Percentiles rank a stretch among this genome's conserved stretches.
These are phyloP conservation scores for Caenorhabditis becei DNA, from an alignment of 2,888 invertebrate species.

Conservation along the genomic window DNA sequence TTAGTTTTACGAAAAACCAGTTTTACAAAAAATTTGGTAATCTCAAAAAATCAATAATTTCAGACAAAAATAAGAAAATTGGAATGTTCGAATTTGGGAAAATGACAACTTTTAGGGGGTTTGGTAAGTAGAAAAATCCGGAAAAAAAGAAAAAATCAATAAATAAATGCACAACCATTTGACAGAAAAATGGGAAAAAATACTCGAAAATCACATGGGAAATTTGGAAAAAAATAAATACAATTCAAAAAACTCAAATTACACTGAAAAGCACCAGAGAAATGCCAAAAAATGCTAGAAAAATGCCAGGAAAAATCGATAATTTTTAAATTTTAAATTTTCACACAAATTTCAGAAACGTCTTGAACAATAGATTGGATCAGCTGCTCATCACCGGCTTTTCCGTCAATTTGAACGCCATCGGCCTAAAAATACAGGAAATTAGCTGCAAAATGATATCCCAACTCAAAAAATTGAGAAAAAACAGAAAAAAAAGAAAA, in stretches of 20 bases:
- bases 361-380: conserved; percentile 69
- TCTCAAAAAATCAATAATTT: conserved; percentile 7
- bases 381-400: conserved; percentile 70
- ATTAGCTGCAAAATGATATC: too few relatives aligned
- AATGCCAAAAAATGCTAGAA: background rate
- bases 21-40: conserved; percentile 1
- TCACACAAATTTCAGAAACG: conserved; percentile 60
- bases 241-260: conserved; percentile 14
- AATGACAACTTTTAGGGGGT: background rate
- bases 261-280: conserved; percentile 2
- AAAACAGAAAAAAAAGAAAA: too few relatives aligned
- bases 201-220: background rate
- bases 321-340: conserved; percentile 2
- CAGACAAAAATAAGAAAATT: background rate
- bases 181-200: conserved; percentile 1
- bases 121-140: background rate
- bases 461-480: too few relatives aligned
- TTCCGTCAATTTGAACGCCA: conserved; percentile 70
- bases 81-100: background rate
- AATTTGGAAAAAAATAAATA: conserved; percentile 5
- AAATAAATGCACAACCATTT: conserved; percentile 3
- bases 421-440: conserved; percentile 61
- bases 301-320: background rate
- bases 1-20: background rate
- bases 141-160: background rate